phyloP scores from a whole-genome alignment of 1,140 invertebrate species.

The Pseudoatta argentina region DNA sequence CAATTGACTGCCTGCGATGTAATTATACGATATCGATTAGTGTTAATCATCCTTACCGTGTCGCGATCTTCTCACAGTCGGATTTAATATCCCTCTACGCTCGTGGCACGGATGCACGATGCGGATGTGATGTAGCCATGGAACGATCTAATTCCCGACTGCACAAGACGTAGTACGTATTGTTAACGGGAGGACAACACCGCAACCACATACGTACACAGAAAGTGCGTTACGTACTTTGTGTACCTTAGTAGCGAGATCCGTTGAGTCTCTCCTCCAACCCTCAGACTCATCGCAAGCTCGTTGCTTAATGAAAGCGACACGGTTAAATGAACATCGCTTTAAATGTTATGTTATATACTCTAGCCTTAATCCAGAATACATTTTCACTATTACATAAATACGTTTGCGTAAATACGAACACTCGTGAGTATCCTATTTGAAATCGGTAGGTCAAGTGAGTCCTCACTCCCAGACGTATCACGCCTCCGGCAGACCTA shows the following conservation, averaged over 20 bases:
- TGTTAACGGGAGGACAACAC: conserved; percentile 56
- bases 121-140: conserved; percentile 16
- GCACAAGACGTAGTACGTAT: conserved; percentile 53
- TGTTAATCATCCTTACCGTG: conserved; percentile 28
- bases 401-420: background rate
- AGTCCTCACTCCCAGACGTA: too few relatives aligned
- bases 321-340: conserved; percentile 58
- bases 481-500: background rate
- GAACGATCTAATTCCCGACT: conserved; percentile 63
- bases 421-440: background rate
- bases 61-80: conserved; percentile 29
- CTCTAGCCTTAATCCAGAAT: background rate
- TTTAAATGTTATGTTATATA: conserved; percentile 41
- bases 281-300: conserved; percentile 14
- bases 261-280: conserved; percentile 18
- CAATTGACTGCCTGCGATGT: background rate
- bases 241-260: conserved; percentile 36
- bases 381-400: background rate
- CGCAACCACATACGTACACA: conserved; percentile 55
- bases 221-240: conserved; percentile 61
- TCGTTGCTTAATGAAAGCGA: conserved; percentile 62
- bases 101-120: background rate
- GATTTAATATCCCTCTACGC: conserved; percentile 65
- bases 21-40: conserved; percentile 33
- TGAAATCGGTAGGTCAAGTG: background rate